A percentile compares a stretch with the other conserved stretches of the same genome.
phyloP scores from a whole-genome alignment of 2,888 invertebrate genomes.

The Endomychus coccineus region DNA sequence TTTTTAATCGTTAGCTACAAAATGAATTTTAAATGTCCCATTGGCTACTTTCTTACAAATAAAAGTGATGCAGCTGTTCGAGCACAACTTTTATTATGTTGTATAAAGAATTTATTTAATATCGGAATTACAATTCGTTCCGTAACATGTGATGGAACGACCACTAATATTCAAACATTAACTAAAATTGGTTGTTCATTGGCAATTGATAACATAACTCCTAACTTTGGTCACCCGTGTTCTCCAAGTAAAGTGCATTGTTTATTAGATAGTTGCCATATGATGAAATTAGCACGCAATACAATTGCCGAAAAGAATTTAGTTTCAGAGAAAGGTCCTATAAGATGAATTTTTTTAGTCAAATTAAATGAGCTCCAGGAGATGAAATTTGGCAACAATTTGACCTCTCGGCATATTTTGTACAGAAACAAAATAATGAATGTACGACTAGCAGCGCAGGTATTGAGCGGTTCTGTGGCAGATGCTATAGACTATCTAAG shows the following conservation, averaged over 20 bases:
- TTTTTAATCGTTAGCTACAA: slow-evolving; percentile 18
- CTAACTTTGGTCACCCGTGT: too few species aligned
- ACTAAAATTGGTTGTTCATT: slow-evolving; percentile 16
- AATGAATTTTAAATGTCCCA: slow-evolving; percentile 20
- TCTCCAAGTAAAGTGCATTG: slow-evolving; percentile 15
- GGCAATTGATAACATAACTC: slow-evolving; percentile 4
- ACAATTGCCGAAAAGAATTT: slow-evolving; percentile 18
- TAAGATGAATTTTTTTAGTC: slow-evolving; percentile 8
- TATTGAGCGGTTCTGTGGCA: slow-evolving; percentile 21
- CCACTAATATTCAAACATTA: slow-evolving; percentile 19
- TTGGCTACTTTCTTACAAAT: slow-evolving; percentile 23
- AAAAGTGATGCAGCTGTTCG: slow-evolving; percentile 18
- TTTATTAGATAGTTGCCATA: slow-evolving; percentile 20
- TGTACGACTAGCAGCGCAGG: slow-evolving; percentile 21
- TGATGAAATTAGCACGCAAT: slow-evolving; percentile 20
- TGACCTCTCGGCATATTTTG: slow-evolving; percentile 19
- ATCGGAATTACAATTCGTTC: slow-evolving; percentile 18
- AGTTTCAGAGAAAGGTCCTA: slow-evolving; percentile 12
- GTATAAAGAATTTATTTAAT: slow-evolving; percentile 17
- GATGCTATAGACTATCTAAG: slow-evolving; percentile 13
- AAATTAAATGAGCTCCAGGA: slow-evolving; percentile 18
- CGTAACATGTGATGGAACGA: slow-evolving; percentile 21
- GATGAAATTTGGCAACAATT: slow-evolving; percentile 21
- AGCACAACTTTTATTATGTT: slow-evolving; percentile 15
- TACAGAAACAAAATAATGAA: slow-evolving; percentile 24